Conservation (phyloP, 2,888 invertebrate species). For the Noctua janthina region DNA sequence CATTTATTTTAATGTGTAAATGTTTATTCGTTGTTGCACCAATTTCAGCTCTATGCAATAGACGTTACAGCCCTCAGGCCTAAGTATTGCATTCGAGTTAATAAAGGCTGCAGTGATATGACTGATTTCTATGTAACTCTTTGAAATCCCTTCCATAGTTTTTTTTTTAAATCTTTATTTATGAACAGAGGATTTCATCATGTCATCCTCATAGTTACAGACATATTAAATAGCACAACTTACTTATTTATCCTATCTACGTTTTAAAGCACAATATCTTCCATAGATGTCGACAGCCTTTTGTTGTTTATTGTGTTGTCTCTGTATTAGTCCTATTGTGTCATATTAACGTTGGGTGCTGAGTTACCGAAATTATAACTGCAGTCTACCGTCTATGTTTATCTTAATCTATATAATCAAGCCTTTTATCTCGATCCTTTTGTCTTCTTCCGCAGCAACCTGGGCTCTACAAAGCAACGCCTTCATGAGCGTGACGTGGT, state of each 20-base stretch:
- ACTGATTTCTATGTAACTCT: not conserved
- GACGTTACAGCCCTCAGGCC: not conserved
- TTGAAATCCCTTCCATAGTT: not conserved
- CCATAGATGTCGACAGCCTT: too few species aligned
- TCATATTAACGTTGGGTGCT: not conserved
- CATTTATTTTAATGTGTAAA: not conserved
- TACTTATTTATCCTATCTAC: too few species aligned
- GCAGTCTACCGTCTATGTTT: not conserved
- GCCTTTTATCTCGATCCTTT: not conserved
- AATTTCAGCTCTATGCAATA: not conserved
- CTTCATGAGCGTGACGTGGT: constrained; percentile 85
- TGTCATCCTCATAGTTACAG: too few species aligned
- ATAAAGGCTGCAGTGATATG: not conserved
- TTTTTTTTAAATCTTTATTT: too few species aligned
- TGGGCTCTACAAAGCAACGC: constrained; percentile 84
- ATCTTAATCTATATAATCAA: not conserved
- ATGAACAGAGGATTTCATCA: too few species aligned
- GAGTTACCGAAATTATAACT: not conserved
- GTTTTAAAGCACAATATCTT: too few species aligned
- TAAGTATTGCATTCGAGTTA: not conserved
- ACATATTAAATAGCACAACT: too few species aligned
- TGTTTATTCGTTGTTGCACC: not conserved
- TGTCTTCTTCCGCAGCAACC: constrained; percentile 73
- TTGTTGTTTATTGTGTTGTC: not conserved
- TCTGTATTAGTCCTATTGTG: not conserved